Percentiles rank a stretch among this genome's conserved stretches.
These are phyloP conservation scores for Drosophila quasianomalipes DNA, from an alignment of 2,888 invertebrate species.

Conservation along the genomic window DNA sequence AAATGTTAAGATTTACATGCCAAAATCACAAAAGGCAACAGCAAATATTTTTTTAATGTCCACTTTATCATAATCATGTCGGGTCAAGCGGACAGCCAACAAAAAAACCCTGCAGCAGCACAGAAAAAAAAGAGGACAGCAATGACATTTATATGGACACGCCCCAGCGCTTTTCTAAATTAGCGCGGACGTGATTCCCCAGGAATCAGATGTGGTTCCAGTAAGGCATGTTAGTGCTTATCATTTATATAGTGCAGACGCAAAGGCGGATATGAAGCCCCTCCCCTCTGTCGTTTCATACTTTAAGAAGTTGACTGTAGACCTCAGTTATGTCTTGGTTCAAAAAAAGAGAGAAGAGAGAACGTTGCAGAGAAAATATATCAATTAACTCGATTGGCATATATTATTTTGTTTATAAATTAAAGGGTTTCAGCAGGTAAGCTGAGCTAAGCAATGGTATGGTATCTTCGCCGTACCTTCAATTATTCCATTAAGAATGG, in stretches of 20 bases:
- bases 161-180: slow-evolving; percentile 15
- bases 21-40: slow-evolving; percentile 53
- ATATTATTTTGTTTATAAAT: too few relatives aligned
- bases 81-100: slow-evolving; percentile 53
- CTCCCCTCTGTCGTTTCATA: too few relatives aligned
- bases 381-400: too few relatives aligned
- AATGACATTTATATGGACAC: slow-evolving; percentile 79
- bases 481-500: too few relatives aligned
- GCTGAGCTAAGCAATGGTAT: too few relatives aligned
- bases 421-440: too few relatives aligned
- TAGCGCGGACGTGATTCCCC: not conserved
- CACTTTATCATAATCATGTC: slow-evolving; percentile 69
- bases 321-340: too few relatives aligned
- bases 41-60: slow-evolving; percentile 74
- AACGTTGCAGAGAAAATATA: not conserved
- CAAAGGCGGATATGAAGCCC: too few relatives aligned
- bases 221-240: not conserved
- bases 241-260: not conserved
- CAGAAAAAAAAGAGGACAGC: slow-evolving; percentile 21
- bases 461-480: too few relatives aligned
- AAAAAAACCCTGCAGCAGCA: slow-evolving; percentile 12
- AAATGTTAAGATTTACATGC: slow-evolving; percentile 54
- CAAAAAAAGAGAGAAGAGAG: too few relatives aligned
- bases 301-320: not conserved
- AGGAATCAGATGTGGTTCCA: not conserved